These are phyloP conservation scores for Antheraea pernyi DNA, from an alignment of 1,140 invertebrate genomes.

Conservation along the genomic window DNA sequence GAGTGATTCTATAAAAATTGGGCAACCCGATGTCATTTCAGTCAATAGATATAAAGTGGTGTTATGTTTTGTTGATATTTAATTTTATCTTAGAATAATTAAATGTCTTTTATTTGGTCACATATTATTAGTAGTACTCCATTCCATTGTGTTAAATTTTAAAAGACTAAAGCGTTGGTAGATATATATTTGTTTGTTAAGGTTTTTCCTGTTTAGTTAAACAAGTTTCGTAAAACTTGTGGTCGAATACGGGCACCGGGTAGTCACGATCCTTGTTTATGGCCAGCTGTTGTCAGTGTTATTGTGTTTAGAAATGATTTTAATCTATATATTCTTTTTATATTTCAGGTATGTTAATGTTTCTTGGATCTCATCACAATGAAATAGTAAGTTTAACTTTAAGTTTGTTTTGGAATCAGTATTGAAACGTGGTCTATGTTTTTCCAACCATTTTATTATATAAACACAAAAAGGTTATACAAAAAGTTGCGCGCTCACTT, in stretches of 20 bases:
- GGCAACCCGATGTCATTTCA: too few species aligned
- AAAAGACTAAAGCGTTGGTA: not conserved
- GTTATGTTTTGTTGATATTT: too few species aligned
- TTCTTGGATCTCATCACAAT: not conserved
- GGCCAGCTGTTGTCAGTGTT: not conserved
- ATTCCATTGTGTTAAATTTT: not conserved
- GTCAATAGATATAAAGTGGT: too few species aligned
- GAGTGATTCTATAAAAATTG: too few species aligned
- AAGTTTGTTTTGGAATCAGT: not conserved
- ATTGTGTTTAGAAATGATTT: not conserved
- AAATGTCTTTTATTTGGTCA: too few species aligned
- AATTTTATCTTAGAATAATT: too few species aligned
- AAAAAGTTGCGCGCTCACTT: too few species aligned
- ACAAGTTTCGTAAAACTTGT: not conserved
- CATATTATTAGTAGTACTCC: not conserved
- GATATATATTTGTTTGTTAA: not conserved
- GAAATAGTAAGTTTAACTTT: not conserved
- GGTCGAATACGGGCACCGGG: not conserved
- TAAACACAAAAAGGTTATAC: too few species aligned
- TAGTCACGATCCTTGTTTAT: not conserved
- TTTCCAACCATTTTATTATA: not conserved
- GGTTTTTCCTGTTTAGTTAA: not conserved
- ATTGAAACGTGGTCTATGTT: not conserved
- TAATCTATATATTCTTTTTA: not conserved
- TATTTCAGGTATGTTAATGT: slow-evolving; percentile 3